Evolutionary conservation across 2,113 vertebrate genomes (phyloP).

Genomic region (Dolichallabes microphthalmus): DNA sequence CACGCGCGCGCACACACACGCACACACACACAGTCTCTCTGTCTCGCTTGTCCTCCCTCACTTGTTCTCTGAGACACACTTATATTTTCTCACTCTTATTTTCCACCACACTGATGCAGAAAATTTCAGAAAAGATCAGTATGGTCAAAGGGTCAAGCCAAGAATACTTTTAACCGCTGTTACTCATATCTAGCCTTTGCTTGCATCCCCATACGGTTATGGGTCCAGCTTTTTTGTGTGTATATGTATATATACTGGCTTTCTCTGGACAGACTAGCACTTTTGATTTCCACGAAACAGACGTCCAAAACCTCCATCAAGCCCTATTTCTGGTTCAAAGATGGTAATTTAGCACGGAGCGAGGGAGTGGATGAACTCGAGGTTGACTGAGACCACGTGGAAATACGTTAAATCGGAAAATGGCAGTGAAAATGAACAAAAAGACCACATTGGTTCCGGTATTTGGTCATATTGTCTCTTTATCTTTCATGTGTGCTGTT

Average conservation of each 20-base stretch:
- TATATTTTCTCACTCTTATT: neutral
- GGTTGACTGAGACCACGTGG: conserved; percentile 16
- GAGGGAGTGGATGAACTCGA: neutral
- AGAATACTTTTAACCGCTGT: conserved; percentile 42
- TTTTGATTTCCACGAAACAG: conserved; percentile 50
- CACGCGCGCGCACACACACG: too few species aligned
- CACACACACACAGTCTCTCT: conserved; percentile 8
- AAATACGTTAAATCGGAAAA: conserved; percentile 21
- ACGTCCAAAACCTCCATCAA: conserved; percentile 41
- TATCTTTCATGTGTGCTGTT: neutral
- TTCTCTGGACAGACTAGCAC: conserved; percentile 46
- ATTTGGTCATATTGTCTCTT: conserved; percentile 24
- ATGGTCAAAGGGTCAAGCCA: conserved; percentile 32
- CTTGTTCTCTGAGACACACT: neutral
- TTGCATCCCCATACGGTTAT: conserved; percentile 23
- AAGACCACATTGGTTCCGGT: neutral
- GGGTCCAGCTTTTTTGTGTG: neutral
- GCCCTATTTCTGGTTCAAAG: conserved; percentile 49
- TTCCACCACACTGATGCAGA: neutral
- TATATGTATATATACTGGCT: conserved; percentile 13
- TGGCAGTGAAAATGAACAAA: conserved; percentile 1
- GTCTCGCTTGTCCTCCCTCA: neutral
- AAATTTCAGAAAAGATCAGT: conserved; percentile 1
- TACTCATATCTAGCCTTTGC: conserved; percentile 32
- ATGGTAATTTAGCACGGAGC: conserved; percentile 42